Evolutionary conservation across 1,140 invertebrate genomes (phyloP).

Genomic region (Ceratina japonica): DNA sequence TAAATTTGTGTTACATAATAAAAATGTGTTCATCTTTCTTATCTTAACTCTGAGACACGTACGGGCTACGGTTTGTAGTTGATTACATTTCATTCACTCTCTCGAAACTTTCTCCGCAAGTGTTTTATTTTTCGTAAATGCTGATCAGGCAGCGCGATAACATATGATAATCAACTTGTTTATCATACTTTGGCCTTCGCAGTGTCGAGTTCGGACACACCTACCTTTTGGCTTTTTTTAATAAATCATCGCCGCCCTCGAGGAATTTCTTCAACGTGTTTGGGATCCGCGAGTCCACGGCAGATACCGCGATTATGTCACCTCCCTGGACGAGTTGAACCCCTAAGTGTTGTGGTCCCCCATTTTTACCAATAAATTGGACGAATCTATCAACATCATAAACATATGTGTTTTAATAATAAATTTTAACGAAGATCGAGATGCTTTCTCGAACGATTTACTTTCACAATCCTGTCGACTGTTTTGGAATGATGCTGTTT

Average conservation of each 20-base stretch:
- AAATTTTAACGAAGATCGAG: neutral
- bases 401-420: neutral
- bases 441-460: too few species aligned
- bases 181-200: neutral
- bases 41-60: neutral
- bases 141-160: neutral
- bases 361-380: conserved; percentile 79
- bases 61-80: too few species aligned
- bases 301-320: conserved; percentile 82
- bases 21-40: neutral
- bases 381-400: conserved; percentile 75
- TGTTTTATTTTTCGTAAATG: neutral
- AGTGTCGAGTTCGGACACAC: neutral
- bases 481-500: neutral
- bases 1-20: too few species aligned
- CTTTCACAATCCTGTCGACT: too few species aligned
- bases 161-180: neutral
- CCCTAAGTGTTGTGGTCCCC: conserved; percentile 81
- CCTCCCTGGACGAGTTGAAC: conserved; percentile 80
- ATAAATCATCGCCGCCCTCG: conserved; percentile 76
- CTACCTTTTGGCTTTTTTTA: conserved; percentile 81
- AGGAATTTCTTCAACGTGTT: conserved; percentile 82
- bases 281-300: conserved; percentile 81
- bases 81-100: neutral
- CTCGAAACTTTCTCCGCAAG: too few species aligned